Evolutionary conservation across 2,888 invertebrate genomes (phyloP).

Genomic region (Xylocampa areola): DNA sequence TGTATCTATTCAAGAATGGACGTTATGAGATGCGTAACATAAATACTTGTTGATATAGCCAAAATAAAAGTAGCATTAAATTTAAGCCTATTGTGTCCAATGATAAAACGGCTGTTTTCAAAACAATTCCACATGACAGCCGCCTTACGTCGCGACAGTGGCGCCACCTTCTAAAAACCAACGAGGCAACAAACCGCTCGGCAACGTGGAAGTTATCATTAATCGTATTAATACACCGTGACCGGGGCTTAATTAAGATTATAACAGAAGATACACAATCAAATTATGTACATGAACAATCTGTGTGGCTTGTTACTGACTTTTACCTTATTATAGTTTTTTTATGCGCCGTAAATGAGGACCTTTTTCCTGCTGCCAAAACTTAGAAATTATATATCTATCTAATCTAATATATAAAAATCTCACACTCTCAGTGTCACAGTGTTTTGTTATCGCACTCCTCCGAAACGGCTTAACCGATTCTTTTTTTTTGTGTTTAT

Average conservation of each 20-base stretch:
- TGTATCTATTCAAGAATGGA: too few relatives aligned
- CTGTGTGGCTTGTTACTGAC: slow-evolving; percentile 29
- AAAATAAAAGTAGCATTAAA: too few relatives aligned
- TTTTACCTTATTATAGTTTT: slow-evolving; percentile 46
- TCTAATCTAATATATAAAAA: too few relatives aligned
- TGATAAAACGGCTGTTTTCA: too few relatives aligned
- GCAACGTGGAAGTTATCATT: slow-evolving; percentile 73
- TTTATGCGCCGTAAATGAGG: slow-evolving; percentile 26
- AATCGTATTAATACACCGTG: slow-evolving; percentile 81
- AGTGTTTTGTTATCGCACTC: too few relatives aligned
- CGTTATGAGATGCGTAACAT: too few relatives aligned
- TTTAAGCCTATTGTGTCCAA: too few relatives aligned
- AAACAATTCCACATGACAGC: slow-evolving; percentile 18
- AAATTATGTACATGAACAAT: slow-evolving; percentile 54
- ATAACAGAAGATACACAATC: slow-evolving; percentile 66
- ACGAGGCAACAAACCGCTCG: slow-evolving; percentile 78
- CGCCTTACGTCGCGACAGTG: slow-evolving; percentile 56
- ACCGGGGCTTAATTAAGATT: slow-evolving; percentile 79
- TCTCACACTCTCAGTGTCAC: too few relatives aligned
- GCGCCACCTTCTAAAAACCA: slow-evolving; percentile 71
- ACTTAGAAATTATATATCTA: slow-evolving; percentile 7
- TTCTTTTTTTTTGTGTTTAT: too few relatives aligned
- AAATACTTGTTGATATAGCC: too few relatives aligned
- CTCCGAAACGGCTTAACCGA: too few relatives aligned
- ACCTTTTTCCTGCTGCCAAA: slow-evolving; percentile 15